Conservation (phyloP, 1,140 invertebrate genomes). For the Kradibia gibbosae region DNA sequence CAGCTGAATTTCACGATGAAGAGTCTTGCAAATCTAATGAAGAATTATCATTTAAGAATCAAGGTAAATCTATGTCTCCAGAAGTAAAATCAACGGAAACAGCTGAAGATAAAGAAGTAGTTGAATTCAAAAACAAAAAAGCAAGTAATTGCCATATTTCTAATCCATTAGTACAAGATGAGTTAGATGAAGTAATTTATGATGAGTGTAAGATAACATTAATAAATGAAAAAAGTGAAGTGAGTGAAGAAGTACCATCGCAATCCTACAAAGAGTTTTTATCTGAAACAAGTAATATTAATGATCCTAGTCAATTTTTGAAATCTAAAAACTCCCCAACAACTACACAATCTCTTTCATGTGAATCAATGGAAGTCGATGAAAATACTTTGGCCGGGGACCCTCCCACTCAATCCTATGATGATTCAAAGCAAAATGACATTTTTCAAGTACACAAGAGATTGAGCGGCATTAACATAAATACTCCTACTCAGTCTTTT, state of each 20-base stretch:
- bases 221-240: constrained; percentile 56
- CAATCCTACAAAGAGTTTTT: constrained; percentile 66
- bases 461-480: constrained; percentile 53
- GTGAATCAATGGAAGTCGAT: constrained; percentile 61
- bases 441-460: constrained; percentile 60
- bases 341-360: constrained; percentile 59
- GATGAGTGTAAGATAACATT: constrained; percentile 54
- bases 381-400: constrained; percentile 53
- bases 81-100: neutral
- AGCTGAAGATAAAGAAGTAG: neutral
- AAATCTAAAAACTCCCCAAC: constrained; percentile 64
- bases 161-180: constrained; percentile 36
- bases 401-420: constrained; percentile 65
- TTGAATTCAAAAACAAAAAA: neutral
- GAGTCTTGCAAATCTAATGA: constrained; percentile 46
- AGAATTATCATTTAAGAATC: neutral
- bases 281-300: constrained; percentile 54
- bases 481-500: constrained; percentile 68
- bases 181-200: constrained; percentile 9
- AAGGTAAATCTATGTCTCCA: neutral
- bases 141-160: constrained; percentile 5
- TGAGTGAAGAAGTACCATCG: constrained; percentile 64
- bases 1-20: constrained; percentile 17
- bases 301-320: constrained; percentile 66
- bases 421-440: constrained; percentile 61